Evolutionary conservation across 2,888 invertebrate genomes (phyloP).

Genomic region (Notodonta ziczac): DNA sequence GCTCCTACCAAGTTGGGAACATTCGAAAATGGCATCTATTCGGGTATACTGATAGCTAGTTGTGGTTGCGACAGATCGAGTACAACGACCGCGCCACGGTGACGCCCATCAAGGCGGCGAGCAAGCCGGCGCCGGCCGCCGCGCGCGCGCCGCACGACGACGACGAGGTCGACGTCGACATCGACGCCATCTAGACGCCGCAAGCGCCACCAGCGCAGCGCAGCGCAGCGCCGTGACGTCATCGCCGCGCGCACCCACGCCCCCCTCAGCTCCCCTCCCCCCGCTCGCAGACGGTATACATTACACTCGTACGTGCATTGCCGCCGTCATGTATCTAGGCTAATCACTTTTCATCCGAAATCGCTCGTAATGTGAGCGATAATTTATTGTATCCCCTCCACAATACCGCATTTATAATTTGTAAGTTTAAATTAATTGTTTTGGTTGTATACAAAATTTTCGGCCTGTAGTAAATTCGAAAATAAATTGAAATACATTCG

Average conservation of each 20-base stretch:
- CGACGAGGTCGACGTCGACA: conserved; percentile 93
- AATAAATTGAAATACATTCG: no score
- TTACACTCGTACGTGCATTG: no score
- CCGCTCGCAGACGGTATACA: neutral
- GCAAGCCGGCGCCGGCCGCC: conserved; percentile 42
- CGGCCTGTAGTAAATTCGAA: no score
- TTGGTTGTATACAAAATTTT: no score
- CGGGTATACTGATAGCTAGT: neutral
- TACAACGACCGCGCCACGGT: conserved; percentile 94
- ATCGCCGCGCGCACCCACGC: neutral
- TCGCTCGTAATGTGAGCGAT: no score
- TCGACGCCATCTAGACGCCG: conserved; percentile 93
- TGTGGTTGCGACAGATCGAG: conserved; percentile 86
- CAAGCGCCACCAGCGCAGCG: no score
- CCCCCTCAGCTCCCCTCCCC: no score
- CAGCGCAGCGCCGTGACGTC: conserved; percentile 2
- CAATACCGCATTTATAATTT: neutral
- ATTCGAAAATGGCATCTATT: no score
- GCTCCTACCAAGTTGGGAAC: no score
- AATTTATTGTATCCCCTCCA: neutral
- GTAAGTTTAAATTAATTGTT: no score
- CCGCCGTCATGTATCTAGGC: no score
- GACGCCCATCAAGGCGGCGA: conserved; percentile 88
- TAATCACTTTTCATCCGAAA: no score
- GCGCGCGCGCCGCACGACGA: conserved; percentile 78